These are phyloP conservation scores for Glomeris maerens DNA, from an alignment of 1,140 invertebrate genomes.

Conservation along the genomic window DNA sequence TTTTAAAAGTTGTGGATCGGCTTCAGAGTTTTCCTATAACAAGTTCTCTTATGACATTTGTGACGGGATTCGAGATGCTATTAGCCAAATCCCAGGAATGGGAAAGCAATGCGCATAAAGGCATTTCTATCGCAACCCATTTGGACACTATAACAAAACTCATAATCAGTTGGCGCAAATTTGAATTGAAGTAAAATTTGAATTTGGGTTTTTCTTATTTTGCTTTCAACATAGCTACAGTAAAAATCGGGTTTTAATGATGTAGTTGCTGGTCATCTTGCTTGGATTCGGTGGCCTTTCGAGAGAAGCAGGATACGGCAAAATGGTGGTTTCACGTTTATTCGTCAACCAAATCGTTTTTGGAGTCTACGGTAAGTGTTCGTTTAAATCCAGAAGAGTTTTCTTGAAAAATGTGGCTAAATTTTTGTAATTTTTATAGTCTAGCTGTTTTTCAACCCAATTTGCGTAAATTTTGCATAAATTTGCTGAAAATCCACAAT, in stretches of 20 bases:
- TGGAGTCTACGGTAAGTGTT: too few relatives aligned
- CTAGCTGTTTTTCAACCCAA: not conserved
- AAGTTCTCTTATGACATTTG: slow-evolving; percentile 68
- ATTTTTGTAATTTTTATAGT: not conserved
- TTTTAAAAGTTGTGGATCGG: slow-evolving; percentile 45
- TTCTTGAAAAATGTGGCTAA: not conserved
- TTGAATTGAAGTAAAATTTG: slow-evolving; percentile 51
- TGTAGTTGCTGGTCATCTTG: slow-evolving; percentile 30
- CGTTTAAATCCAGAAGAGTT: too few relatives aligned
- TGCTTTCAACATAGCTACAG: slow-evolving; percentile 8
- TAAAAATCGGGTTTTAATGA: not conserved
- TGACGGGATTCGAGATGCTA: slow-evolving; percentile 79
- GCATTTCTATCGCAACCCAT: slow-evolving; percentile 60
- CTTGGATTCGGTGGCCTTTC: slow-evolving; percentile 30
- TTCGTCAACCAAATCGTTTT: slow-evolving; percentile 42
- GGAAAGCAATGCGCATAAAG: slow-evolving; percentile 77
- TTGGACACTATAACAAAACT: slow-evolving; percentile 55
- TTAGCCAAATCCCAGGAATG: slow-evolving; percentile 67
- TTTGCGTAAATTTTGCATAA: too few relatives aligned
- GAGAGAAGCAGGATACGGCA: slow-evolving; percentile 44
- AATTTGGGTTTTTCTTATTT: not conserved
- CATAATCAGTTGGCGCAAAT: slow-evolving; percentile 78
- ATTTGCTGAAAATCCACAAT: too few relatives aligned
- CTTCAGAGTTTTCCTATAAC: slow-evolving; percentile 63
- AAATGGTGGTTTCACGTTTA: slow-evolving; percentile 88